These are phyloP conservation scores for Menura novaehollandiae DNA, from an alignment of 2,113 vertebrate genomes.

Conservation along the genomic window DNA sequence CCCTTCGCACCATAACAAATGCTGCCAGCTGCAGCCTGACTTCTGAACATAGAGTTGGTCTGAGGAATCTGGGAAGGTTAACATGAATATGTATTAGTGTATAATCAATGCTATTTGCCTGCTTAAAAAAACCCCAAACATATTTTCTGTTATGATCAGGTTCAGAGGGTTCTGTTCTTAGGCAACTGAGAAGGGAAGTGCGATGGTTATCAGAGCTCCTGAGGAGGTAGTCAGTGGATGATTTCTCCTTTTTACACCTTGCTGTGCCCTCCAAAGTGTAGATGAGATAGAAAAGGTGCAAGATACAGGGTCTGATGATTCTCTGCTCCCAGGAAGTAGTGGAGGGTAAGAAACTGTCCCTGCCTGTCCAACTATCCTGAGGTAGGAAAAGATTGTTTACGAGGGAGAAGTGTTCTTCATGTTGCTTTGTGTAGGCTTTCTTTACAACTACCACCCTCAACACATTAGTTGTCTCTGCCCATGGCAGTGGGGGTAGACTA, in stretches of 20 bases:
- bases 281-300: background rate
- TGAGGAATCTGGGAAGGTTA: background rate
- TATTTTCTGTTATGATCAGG: background rate
- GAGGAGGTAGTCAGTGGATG: background rate
- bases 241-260: background rate
- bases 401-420: background rate
- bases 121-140: background rate
- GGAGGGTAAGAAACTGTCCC: background rate
- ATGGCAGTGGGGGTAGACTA: no score
- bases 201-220: background rate
- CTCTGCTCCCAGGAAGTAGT: background rate
- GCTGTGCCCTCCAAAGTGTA: background rate
- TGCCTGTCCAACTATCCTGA: background rate
- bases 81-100: background rate
- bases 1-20: background rate
- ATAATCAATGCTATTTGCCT: background rate
- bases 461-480: background rate
- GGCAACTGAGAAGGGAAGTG: background rate
- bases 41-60: background rate
- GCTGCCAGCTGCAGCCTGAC: background rate
- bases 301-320: background rate
- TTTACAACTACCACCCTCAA: background rate
- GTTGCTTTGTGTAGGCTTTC: background rate
- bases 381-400: background rate
- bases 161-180: background rate